A percentile compares a stretch with the other conserved stretches of the same genome.
phyloP scores from a whole-genome alignment of 2,113 vertebrate species.

The Sialia sialis region DNA sequence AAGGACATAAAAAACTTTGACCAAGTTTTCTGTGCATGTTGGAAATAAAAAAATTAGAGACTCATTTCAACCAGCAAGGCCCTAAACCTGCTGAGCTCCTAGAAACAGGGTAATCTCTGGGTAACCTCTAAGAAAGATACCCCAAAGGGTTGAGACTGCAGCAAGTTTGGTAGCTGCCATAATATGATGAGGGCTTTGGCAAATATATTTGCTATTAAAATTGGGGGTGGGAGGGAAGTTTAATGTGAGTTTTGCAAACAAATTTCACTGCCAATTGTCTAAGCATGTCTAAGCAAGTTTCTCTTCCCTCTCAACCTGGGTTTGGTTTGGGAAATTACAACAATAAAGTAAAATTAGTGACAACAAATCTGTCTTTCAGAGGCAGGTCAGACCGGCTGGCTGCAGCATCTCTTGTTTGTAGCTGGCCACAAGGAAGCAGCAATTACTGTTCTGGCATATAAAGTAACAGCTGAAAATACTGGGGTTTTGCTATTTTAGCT shows the following conservation, averaged over 20 bases:
- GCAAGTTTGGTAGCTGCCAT: neutral
- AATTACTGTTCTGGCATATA: neutral
- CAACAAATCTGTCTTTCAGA: neutral
- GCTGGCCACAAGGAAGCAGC: neutral
- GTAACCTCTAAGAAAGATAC: neutral
- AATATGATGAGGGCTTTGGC: neutral
- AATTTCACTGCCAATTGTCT: neutral
- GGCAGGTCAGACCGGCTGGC: neutral
- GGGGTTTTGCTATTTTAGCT: neutral
- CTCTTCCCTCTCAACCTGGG: rapidly evolving
- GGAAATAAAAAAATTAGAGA: neutral
- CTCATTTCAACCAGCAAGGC: neutral
- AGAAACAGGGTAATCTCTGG: neutral
- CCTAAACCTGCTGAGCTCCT: neutral
- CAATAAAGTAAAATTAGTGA: neutral
- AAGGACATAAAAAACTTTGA: neutral
- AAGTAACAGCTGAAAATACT: neutral
- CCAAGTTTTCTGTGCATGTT: neutral
- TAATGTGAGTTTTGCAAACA: neutral
- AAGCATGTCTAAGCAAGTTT: neutral
- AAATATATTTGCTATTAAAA: neutral
- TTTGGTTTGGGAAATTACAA: neutral
- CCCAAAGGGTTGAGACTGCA: neutral
- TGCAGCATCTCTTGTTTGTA: neutral
- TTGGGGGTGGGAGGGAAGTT: rapidly evolving